Evolutionary conservation across 2,888 invertebrate genomes (phyloP).

Genomic region (Uloborus plumipes): DNA sequence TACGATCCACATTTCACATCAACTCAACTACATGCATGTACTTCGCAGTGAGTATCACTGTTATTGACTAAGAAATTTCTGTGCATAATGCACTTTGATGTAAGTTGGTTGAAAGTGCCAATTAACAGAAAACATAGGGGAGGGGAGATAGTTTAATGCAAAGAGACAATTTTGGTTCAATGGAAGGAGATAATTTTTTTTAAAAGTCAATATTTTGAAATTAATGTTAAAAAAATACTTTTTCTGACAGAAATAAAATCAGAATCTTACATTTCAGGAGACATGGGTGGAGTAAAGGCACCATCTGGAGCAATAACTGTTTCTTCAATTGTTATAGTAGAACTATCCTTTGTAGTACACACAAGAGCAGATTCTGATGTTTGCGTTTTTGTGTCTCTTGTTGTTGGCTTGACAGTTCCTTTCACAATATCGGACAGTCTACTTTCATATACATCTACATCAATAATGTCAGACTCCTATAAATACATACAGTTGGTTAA

Average conservation of each 20-base stretch:
- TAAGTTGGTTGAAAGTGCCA: not conserved
- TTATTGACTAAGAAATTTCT: too few species aligned
- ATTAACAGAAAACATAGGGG: not conserved
- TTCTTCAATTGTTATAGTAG: conserved; percentile 62
- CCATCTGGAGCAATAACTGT: conserved; percentile 68
- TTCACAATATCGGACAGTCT: conserved; percentile 85
- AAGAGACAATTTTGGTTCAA: too few species aligned
- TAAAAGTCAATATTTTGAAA: not conserved
- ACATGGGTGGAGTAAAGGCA: conserved; percentile 76
- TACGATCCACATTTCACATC: too few species aligned
- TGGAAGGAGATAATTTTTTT: too few species aligned
- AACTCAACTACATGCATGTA: too few species aligned
- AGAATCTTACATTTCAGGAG: conserved; percentile 71
- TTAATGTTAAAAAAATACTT: too few species aligned
- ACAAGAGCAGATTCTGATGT: conserved; percentile 67
- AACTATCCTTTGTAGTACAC: conserved; percentile 65
- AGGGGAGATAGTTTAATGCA: too few species aligned
- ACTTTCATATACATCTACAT: conserved; percentile 53
- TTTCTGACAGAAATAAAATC: not conserved
- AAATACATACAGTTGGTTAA: not conserved
- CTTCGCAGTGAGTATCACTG: too few species aligned
- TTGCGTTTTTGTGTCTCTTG: conserved; percentile 68
- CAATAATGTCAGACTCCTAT: conserved; percentile 38
- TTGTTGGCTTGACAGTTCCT: conserved; percentile 77
- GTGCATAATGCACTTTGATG: too few species aligned